Percentiles rank a stretch among this genome's conserved stretches.
phyloP scores from a whole-genome alignment of 2,888 invertebrate genomes.

The Spicauda simplicius region DNA sequence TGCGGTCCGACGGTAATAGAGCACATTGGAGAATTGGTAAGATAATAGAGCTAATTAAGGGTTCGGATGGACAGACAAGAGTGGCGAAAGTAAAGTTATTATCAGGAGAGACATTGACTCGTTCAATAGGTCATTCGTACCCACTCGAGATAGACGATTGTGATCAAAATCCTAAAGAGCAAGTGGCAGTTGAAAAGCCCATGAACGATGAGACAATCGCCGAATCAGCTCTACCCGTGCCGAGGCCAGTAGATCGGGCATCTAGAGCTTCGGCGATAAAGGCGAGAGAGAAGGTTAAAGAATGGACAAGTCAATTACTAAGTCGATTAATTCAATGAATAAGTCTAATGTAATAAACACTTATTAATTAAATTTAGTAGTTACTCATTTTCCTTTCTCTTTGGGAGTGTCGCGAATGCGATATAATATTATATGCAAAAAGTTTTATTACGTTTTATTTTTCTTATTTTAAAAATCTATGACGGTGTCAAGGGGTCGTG shows the following conservation, averaged over 20 bases:
- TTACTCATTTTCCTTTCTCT: background rate
- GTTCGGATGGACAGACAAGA: constrained; percentile 15
- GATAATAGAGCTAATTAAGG: constrained; percentile 4
- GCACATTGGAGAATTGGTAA: constrained; percentile 14
- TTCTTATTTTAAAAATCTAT: too few species aligned
- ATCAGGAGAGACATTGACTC: constrained; percentile 4
- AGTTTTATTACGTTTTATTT: too few species aligned
- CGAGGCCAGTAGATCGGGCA: background rate
- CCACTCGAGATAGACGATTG: constrained; percentile 7
- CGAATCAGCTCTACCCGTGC: too few species aligned
- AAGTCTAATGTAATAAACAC: too few species aligned
- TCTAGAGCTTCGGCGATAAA: background rate
- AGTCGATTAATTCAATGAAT: background rate
- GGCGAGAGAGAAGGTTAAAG: constrained; percentile 4
- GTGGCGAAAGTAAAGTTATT: constrained; percentile 11
- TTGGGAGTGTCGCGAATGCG: constrained; percentile 17
- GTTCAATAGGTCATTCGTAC: constrained; percentile 11
- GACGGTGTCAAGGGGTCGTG: too few species aligned
- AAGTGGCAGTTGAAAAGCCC: background rate
- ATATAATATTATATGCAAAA: too few species aligned
- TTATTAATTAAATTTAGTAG: too few species aligned
- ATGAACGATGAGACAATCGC: too few species aligned
- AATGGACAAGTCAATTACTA: constrained; percentile 5
- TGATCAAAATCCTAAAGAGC: background rate
- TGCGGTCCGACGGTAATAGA: too few species aligned